Percentiles rank a stretch among this genome's conserved stretches.
Conservation (phyloP, 2,797 vertebrate genomes). For the Morus bassanus region DNA sequence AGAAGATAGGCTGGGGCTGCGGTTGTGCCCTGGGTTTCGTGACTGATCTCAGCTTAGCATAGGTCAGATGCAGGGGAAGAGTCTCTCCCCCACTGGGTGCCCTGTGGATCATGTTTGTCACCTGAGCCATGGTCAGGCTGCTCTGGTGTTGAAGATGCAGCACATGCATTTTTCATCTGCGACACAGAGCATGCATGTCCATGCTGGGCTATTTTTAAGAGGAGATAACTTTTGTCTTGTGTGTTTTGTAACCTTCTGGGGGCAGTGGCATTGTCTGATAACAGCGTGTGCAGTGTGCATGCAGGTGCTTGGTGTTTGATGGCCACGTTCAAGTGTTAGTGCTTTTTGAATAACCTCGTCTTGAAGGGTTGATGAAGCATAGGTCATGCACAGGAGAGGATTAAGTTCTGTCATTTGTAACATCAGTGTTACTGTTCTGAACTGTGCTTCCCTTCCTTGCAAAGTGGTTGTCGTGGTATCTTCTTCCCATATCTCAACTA, state of each 20-base stretch:
- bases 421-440: not conserved
- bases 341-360: not conserved
- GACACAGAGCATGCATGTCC: accelerated
- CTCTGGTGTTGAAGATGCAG: not conserved
- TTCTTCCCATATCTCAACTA: not conserved
- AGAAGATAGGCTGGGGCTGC: not conserved
- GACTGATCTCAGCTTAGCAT: not conserved
- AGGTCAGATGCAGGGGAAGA: not conserved
- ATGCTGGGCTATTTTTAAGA: not conserved
- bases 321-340: not conserved
- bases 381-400: not conserved
- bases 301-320: not conserved
- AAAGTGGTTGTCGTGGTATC: not conserved
- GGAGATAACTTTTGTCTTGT: not conserved
- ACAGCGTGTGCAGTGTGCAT: accelerated
- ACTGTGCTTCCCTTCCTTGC: not conserved
- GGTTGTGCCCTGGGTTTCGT: not conserved
- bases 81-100: not conserved
- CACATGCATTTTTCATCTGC: accelerated
- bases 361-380: not conserved
- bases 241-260: not conserved
- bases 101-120: not conserved
- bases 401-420: not conserved
- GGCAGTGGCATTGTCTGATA: not conserved
- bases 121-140: not conserved